A percentile compares a stretch with the other conserved stretches of the same genome.
Conservation (phyloP, 1,140 invertebrate genomes). For the Pseudomyrmex pallidus region DNA sequence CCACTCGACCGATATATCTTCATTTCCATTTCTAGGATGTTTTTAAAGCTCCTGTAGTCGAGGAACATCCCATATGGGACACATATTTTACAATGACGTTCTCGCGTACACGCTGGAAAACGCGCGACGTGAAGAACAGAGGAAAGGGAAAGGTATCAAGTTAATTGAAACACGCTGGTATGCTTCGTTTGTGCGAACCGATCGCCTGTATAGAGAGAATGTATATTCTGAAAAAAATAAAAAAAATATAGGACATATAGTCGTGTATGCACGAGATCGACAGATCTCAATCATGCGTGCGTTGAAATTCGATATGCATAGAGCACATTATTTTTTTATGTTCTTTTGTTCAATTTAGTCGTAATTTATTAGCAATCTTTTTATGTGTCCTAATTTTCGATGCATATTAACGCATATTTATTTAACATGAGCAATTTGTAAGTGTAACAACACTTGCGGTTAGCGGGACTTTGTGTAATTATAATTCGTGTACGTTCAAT, state of each 20-base stretch:
- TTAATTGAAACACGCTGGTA: constrained; percentile 71
- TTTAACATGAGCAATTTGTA: neutral
- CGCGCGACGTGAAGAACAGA: constrained; percentile 56
- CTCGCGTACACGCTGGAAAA: constrained; percentile 64
- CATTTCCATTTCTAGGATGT: constrained; percentile 76
- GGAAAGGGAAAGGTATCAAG: constrained; percentile 45
- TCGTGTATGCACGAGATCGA: constrained; percentile 7
- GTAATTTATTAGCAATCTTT: neutral
- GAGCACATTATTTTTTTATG: neutral
- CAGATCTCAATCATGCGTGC: constrained; percentile 6
- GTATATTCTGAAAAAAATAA: constrained; percentile 17
- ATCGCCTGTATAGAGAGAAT: constrained; percentile 53
- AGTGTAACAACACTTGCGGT: neutral
- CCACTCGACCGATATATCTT: constrained; percentile 73
- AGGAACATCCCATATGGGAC: constrained; percentile 79
- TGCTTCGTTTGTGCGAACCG: constrained; percentile 45
- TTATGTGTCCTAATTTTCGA: neutral
- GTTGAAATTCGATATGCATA: constrained; percentile 6
- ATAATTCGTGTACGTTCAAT: constrained; percentile 22
- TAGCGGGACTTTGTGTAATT: constrained; percentile 20
- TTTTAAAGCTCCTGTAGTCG: constrained; percentile 75
- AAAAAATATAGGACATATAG: neutral
- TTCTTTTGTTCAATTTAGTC: neutral
- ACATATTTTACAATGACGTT: constrained; percentile 79
- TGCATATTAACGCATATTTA: constrained; percentile 4